Evolutionary conservation across 2,113 vertebrate species (phyloP).

Genomic region (Thinocorus orbignyianus): DNA sequence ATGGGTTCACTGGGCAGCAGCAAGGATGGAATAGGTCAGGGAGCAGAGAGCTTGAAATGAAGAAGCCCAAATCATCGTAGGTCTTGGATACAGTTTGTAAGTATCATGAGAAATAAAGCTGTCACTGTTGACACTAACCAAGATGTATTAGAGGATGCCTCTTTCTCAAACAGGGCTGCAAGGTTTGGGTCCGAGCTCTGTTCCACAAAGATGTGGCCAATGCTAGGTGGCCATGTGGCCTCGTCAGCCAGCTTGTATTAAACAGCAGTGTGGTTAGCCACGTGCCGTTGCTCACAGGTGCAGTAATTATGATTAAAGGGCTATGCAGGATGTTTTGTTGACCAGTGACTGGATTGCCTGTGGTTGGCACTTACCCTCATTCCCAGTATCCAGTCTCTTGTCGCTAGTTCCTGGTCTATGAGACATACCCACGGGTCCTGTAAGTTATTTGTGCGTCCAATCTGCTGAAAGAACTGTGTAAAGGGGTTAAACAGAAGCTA

Average conservation of each 20-base stretch:
- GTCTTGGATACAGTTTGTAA: neutral
- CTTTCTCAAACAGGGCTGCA: neutral
- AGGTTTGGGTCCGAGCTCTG: neutral
- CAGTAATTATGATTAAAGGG: neutral
- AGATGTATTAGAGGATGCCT: neutral
- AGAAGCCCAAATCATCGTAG: neutral
- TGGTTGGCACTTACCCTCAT: neutral
- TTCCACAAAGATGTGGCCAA: neutral
- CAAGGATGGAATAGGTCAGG: neutral
- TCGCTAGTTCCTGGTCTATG: neutral
- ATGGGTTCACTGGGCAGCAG: neutral
- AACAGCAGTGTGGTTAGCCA: neutral
- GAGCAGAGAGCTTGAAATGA: neutral
- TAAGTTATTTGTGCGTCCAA: neutral
- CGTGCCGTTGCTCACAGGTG: no score
- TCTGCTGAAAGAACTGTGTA: neutral
- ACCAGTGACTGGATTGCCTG: neutral
- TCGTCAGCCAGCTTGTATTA: neutral
- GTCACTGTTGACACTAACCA: neutral
- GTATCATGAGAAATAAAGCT: neutral
- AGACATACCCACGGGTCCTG: neutral
- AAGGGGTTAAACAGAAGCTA: neutral
- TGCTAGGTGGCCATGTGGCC: accelerated
- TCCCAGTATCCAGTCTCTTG: neutral
- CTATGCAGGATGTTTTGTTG: neutral